Conservation (phyloP, 2,888 invertebrate species). For the Melitaea athalia region DNA sequence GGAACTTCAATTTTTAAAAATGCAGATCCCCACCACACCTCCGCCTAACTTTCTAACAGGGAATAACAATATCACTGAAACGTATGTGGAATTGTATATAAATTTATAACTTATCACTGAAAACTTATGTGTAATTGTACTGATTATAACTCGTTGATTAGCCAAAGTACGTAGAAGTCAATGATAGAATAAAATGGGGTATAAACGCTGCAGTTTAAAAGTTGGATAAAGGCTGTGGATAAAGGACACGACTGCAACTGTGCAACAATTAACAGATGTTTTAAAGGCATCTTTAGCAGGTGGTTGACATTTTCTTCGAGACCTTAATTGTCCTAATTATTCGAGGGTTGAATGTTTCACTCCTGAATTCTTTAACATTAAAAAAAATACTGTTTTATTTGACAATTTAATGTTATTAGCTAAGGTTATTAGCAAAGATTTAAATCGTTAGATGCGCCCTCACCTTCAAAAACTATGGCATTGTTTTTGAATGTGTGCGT, state of each 20-base stretch:
- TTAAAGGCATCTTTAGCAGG: conserved; percentile 1
- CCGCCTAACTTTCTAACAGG: neutral
- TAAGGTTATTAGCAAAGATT: too few species aligned
- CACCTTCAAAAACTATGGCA: too few species aligned
- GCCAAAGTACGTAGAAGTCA: neutral
- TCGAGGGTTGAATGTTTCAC: neutral
- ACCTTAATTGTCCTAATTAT: neutral
- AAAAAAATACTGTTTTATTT: neutral
- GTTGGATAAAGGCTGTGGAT: too few species aligned
- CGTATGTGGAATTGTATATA: too few species aligned
- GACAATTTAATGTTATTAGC: neutral
- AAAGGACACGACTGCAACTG: too few species aligned
- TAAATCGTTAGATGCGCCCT: too few species aligned
- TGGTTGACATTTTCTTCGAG: neutral
- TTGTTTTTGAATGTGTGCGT: too few species aligned
- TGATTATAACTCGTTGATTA: neutral
- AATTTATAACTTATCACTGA: too few species aligned
- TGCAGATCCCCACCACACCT: neutral
- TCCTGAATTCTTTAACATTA: neutral
- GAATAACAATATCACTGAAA: too few species aligned
- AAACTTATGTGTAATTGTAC: neutral
- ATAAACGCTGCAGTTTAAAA: too few species aligned
- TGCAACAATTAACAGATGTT: conserved; percentile 2
- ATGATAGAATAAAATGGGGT: too few species aligned
- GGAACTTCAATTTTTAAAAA: neutral